phyloP scores from a whole-genome alignment of 2,888 invertebrate species.

The Brassicogethes aeneus region DNA sequence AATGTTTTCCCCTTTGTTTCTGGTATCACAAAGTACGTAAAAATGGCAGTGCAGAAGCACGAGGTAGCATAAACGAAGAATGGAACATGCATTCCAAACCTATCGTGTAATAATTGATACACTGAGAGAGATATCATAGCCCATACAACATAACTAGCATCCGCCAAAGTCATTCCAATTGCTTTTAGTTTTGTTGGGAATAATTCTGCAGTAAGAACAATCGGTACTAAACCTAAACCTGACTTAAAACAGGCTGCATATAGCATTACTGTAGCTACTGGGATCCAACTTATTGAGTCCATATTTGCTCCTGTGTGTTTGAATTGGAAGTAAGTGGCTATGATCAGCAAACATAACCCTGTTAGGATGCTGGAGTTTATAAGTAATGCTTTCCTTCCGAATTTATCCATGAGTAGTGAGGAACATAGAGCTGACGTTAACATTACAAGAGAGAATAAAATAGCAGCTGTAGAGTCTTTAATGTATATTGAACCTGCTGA shows the following conservation, averaged over 20 bases:
- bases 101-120: constrained; percentile 27
- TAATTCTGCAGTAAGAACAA: constrained; percentile 36
- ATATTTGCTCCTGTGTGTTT: constrained; percentile 27
- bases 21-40: constrained; percentile 33
- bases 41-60: constrained; percentile 30
- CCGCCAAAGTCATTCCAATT: constrained; percentile 37
- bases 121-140: constrained; percentile 32
- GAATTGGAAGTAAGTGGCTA: constrained; percentile 33
- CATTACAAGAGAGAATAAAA: constrained; percentile 34
- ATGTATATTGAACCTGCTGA: constrained; percentile 30
- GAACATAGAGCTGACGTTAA: constrained; percentile 29
- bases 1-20: constrained; percentile 37
- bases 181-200: constrained; percentile 39
- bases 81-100: constrained; percentile 32
- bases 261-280: constrained; percentile 22
- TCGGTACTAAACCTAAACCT: constrained; percentile 37
- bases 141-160: constrained; percentile 34
- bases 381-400: constrained; percentile 32
- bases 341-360: constrained; percentile 27
- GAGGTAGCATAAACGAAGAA: constrained; percentile 35
- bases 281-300: constrained; percentile 22
- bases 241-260: constrained; percentile 34
- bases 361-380: constrained; percentile 30
- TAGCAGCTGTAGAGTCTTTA: constrained; percentile 25
- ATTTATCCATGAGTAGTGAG: constrained; percentile 31